Percentiles rank a stretch among this genome's conserved stretches.
Conservation (phyloP, 2,888 invertebrate species). For the Ichneumoninae sp. region DNA sequence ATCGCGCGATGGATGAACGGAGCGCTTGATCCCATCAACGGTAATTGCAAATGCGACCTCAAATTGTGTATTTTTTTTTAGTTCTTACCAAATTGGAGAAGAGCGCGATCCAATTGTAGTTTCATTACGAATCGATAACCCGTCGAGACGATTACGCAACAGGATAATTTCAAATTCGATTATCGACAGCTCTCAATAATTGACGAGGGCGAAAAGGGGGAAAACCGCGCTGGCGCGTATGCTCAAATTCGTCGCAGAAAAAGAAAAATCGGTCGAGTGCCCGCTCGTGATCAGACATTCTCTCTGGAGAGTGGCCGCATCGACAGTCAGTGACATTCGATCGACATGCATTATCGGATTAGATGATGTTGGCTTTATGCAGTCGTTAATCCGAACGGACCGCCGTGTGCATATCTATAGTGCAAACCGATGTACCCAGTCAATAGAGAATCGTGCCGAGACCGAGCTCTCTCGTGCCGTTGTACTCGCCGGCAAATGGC, state of each 20-base stretch:
- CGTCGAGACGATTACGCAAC: background rate
- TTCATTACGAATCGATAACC: conserved; percentile 17
- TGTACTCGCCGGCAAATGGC: background rate
- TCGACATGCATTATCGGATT: conserved; percentile 43
- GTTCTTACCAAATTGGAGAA: too few species aligned
- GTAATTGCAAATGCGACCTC: background rate
- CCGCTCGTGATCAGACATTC: background rate
- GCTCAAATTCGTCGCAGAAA: background rate
- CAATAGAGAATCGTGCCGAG: conserved; percentile 15
- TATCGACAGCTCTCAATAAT: background rate
- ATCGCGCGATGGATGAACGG: background rate
- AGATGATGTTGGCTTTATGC: conserved; percentile 12
- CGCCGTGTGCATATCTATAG: conserved; percentile 6
- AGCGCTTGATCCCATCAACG: background rate
- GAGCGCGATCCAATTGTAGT: background rate
- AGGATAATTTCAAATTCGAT: background rate
- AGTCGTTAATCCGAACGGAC: background rate
- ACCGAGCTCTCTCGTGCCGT: background rate
- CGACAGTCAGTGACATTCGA: conserved; percentile 24
- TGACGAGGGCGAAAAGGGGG: background rate
- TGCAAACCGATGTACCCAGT: conserved; percentile 11
- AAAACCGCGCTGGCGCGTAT: background rate
- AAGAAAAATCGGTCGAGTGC: background rate
- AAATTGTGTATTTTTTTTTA: background rate
- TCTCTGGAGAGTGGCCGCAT: background rate